phyloP scores from a whole-genome alignment of 2,888 invertebrate genomes.

The Mycalesis mineus region DNA sequence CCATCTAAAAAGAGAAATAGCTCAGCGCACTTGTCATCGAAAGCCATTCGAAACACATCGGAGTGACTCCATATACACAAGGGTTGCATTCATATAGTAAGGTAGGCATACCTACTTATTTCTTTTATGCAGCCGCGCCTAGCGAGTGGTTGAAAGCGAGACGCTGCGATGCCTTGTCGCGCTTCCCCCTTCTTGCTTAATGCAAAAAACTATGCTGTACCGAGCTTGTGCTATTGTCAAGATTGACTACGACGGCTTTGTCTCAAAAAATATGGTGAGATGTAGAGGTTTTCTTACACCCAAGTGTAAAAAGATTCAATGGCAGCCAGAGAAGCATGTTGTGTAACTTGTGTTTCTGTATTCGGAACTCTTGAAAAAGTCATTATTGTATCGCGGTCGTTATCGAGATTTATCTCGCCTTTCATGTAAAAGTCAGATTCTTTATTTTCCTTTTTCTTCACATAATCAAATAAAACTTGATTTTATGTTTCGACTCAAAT shows the following conservation, averaged over 20 bases:
- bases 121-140: conserved; percentile 63
- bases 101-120: conserved; percentile 49
- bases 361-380: conserved; percentile 16
- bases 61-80: conserved; percentile 56
- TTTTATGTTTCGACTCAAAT: conserved; percentile 78
- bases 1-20: conserved; percentile 66
- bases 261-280: conserved; percentile 33
- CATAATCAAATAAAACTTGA: conserved; percentile 77
- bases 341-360: conserved; percentile 8
- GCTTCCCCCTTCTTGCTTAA: conserved; percentile 65
- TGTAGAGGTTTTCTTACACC: conserved; percentile 25
- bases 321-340: conserved; percentile 14
- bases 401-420: conserved; percentile 55
- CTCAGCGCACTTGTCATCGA: conserved; percentile 72
- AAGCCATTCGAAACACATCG: conserved; percentile 69
- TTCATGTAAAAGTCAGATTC: conserved; percentile 66
- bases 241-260: conserved; percentile 65
- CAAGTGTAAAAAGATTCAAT: conserved; percentile 17
- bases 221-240: conserved; percentile 61
- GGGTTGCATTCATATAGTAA: conserved; percentile 47
- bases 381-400: conserved; percentile 17
- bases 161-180: conserved; percentile 57
- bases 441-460: conserved; percentile 62
- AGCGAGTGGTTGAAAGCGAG: conserved; percentile 71
- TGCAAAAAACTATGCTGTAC: conserved; percentile 63